Evolutionary conservation across 2,797 vertebrate species (phyloP).

Genomic region (Helostoma temminkii): DNA sequence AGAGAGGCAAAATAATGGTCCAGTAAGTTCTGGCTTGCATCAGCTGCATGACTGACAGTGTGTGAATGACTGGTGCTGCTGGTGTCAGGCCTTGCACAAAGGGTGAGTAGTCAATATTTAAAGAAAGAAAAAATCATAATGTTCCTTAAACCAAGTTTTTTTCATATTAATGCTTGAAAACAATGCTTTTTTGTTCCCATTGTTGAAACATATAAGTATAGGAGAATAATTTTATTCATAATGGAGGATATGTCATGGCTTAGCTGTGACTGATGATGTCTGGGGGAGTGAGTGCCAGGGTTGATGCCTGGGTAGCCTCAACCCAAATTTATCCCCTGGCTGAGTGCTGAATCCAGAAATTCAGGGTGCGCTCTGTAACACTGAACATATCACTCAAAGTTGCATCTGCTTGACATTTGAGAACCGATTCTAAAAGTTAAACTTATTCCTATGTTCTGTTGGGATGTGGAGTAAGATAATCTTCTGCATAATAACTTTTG

Average conservation of each 20-base stretch:
- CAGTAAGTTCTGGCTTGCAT: not conserved
- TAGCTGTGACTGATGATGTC: constrained; percentile 39
- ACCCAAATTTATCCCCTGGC: constrained; percentile 47
- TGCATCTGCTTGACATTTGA: constrained; percentile 70
- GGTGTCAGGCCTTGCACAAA: not conserved
- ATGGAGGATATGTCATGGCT: constrained; percentile 40
- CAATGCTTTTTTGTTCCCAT: constrained; percentile 20
- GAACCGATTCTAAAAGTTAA: constrained; percentile 31
- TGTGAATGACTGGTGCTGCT: constrained; percentile 10
- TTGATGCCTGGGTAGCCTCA: constrained; percentile 9
- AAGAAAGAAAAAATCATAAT: too few relatives aligned
- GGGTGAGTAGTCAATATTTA: constrained; percentile 1
- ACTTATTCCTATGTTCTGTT: constrained; percentile 29
- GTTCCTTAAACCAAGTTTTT: not conserved
- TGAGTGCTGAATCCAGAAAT: constrained; percentile 48
- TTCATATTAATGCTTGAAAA: constrained; percentile 23
- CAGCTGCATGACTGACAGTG: constrained; percentile 14
- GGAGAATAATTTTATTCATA: constrained; percentile 27
- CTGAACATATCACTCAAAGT: constrained; percentile 60
- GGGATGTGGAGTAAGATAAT: constrained; percentile 65
- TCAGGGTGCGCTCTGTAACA: constrained; percentile 49
- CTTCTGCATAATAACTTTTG: constrained; percentile 25
- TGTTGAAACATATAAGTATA: constrained; percentile 2
- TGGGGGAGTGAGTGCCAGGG: constrained; percentile 30
- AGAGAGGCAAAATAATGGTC: not conserved